Evolutionary conservation across 1,140 invertebrate genomes (phyloP).

Genomic region (Drosophila chauvacae): DNA sequence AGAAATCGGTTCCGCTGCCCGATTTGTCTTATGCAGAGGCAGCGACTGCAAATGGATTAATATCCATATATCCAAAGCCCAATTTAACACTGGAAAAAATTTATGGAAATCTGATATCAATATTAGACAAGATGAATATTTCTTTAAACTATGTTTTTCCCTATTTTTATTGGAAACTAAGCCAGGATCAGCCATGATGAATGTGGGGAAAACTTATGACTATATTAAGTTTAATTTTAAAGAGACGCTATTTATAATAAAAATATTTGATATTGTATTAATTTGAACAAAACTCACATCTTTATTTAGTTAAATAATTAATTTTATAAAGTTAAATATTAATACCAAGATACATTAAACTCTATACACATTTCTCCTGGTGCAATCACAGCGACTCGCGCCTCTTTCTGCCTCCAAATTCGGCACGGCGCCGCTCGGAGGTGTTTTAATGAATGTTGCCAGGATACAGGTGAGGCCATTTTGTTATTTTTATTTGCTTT

Average conservation of each 20-base stretch:
- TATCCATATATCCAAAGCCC: slow-evolving; percentile 31
- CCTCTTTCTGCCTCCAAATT: slow-evolving; percentile 47
- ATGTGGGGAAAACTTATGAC: no score
- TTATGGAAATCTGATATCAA: no score
- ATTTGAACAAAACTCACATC: not conserved
- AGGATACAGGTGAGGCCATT: slow-evolving; percentile 81
- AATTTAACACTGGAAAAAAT: slow-evolving; percentile 45
- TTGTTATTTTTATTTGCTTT: slow-evolving; percentile 84
- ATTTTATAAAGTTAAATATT: not conserved
- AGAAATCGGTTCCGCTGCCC: slow-evolving; percentile 31
- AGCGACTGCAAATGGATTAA: slow-evolving; percentile 68
- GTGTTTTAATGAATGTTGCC: slow-evolving; percentile 84
- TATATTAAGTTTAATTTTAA: not conserved
- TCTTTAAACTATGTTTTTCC: not conserved
- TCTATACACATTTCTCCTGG: not conserved
- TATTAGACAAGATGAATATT: no score
- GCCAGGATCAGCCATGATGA: not conserved
- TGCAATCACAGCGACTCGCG: slow-evolving; percentile 11
- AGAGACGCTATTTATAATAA: not conserved
- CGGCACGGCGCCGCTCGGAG: slow-evolving; percentile 59
- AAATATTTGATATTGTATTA: not conserved
- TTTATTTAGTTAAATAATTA: not conserved
- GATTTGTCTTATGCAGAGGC: slow-evolving; percentile 53
- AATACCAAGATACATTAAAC: not conserved
- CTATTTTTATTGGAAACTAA: not conserved